Evolutionary conservation across 2,797 vertebrate genomes (phyloP).

Genomic region (Limosa lapponica): DNA sequence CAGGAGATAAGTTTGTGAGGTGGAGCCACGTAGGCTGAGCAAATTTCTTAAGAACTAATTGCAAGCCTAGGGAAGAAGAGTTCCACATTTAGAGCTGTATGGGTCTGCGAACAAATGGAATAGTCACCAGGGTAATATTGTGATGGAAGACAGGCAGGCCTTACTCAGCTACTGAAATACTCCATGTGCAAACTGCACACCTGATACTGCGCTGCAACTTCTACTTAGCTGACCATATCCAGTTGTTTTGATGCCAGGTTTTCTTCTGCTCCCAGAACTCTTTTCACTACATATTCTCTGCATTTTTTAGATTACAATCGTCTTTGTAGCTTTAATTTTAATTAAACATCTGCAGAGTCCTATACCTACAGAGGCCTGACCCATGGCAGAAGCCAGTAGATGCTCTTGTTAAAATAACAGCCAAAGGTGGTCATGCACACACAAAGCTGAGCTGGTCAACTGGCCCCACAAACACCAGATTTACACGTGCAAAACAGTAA

Average conservation of each 20-base stretch:
- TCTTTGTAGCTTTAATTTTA: not conserved
- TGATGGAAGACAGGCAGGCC: not conserved
- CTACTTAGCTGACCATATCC: not conserved
- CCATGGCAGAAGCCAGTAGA: not conserved
- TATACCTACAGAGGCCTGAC: not conserved
- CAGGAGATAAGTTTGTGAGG: not conserved
- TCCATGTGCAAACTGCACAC: not conserved
- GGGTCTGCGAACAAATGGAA: not conserved
- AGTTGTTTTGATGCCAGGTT: not conserved
- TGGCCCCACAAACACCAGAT: not conserved
- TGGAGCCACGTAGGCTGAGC: not conserved
- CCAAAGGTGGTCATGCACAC: not conserved
- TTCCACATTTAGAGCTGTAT: not conserved
- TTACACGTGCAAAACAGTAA: not conserved
- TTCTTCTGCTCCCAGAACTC: not conserved
- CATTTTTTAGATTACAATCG: not conserved
- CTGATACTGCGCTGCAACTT: not conserved
- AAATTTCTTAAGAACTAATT: not conserved
- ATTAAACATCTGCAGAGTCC: not conserved
- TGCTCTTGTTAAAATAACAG: not conserved
- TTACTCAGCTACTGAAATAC: not conserved
- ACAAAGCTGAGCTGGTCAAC: not conserved
- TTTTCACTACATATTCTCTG: not conserved
- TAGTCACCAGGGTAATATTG: not conserved
- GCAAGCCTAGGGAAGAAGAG: not conserved